Evolutionary conservation across 2,888 invertebrate genomes (phyloP).

Genomic region (Diarsia mendica): DNA sequence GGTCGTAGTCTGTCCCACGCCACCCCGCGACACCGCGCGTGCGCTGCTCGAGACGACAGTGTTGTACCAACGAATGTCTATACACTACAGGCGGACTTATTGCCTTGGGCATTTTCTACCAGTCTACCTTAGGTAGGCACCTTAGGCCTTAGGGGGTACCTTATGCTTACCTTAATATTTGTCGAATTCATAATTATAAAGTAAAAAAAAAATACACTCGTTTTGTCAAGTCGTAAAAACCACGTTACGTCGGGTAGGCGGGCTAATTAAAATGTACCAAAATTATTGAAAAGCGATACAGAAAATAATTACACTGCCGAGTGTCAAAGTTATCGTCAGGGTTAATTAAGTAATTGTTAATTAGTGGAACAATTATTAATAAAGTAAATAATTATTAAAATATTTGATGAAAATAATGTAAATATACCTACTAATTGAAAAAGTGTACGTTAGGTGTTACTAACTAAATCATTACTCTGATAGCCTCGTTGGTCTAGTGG

Average conservation of each 20-base stretch:
- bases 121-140: too few relatives aligned
- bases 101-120: too few relatives aligned
- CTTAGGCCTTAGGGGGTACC: too few relatives aligned
- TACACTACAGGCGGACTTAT: too few relatives aligned
- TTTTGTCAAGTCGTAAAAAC: neutral
- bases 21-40: too few relatives aligned
- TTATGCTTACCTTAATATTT: too few relatives aligned
- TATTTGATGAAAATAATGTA: neutral
- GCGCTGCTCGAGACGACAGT: too few relatives aligned
- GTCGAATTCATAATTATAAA: too few relatives aligned
- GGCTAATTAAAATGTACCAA: neutral
- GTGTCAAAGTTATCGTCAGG: neutral
- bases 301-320: constrained; percentile 10
- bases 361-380: neutral
- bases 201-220: too few relatives aligned
- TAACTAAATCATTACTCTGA: neutral
- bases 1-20: too few relatives aligned
- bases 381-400: neutral
- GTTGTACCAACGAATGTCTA: too few relatives aligned
- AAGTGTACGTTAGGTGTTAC: neutral
- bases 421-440: neutral
- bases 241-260: neutral
- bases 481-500: too few relatives aligned
- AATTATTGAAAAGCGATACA: neutral
- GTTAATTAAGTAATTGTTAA: neutral